These are phyloP conservation scores for Incurvaria masculella DNA, from an alignment of 2,888 invertebrate species.

Conservation along the genomic window DNA sequence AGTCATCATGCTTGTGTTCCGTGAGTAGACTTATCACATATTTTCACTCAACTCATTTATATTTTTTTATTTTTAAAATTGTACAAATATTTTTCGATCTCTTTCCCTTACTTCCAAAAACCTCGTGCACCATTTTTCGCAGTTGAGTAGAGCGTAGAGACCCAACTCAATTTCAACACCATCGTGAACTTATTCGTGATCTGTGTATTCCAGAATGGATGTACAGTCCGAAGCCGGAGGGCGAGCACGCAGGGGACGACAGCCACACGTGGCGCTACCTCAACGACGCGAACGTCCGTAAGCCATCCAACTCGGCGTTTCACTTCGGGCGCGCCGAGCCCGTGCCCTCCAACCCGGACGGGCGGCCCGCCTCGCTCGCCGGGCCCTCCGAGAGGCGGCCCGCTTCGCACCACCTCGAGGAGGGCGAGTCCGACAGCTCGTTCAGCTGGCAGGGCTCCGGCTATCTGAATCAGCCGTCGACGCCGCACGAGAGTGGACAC, in stretches of 20 bases:
- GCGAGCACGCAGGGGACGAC: conserved; percentile 25
- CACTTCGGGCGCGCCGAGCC: conserved; percentile 33
- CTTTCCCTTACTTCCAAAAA: too few species aligned
- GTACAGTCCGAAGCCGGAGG: conserved; percentile 36
- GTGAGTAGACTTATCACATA: too few species aligned
- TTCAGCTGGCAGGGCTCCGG: conserved; percentile 45
- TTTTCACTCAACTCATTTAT: too few species aligned
- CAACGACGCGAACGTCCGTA: conserved; percentile 32
- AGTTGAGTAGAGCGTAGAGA: too few species aligned
- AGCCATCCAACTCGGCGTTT: conserved; percentile 44
- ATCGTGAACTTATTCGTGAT: neutral
- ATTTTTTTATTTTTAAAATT: too few species aligned
- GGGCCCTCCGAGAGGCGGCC: neutral
- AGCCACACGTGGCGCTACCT: conserved; percentile 51
- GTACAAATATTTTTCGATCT: too few species aligned
- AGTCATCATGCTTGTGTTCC: too few species aligned
- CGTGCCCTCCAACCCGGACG: conserved; percentile 12
- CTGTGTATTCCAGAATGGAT: conserved; percentile 41
- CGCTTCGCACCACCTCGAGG: conserved; percentile 17
- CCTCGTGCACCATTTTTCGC: too few species aligned
- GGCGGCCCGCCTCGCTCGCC: conserved; percentile 20
- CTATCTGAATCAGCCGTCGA: conserved; percentile 7
- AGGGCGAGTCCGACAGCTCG: conserved; percentile 46
- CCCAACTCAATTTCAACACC: neutral
- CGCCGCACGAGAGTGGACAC: neutral